A percentile compares a stretch with the other conserved stretches of the same genome.
Evolutionary conservation across 2,113 vertebrate genomes (phyloP).

Genomic region (Peucedramus taeniatus): DNA sequence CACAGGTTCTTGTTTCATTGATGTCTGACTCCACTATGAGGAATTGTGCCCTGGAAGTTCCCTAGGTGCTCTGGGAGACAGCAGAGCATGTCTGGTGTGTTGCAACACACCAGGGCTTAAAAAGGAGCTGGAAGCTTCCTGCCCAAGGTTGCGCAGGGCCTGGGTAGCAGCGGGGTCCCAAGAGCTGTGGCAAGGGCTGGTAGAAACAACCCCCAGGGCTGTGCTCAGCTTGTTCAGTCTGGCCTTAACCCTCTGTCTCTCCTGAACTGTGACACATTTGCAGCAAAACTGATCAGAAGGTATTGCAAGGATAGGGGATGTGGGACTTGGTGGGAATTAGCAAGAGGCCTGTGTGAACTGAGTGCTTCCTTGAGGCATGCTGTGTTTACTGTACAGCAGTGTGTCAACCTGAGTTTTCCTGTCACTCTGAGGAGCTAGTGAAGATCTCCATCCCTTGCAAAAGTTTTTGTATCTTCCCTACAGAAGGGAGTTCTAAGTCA

Average conservation of each 20-base stretch:
- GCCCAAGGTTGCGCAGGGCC: no score
- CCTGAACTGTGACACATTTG: neutral
- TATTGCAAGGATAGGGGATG: neutral
- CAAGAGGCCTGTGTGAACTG: neutral
- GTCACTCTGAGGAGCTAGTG: neutral
- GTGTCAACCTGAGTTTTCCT: neutral
- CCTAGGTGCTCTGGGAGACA: neutral
- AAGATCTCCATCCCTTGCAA: neutral
- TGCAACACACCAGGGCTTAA: neutral
- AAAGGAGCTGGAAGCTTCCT: neutral
- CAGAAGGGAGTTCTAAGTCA: neutral
- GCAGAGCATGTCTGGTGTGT: neutral
- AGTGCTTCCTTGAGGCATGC: neutral
- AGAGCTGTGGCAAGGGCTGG: neutral
- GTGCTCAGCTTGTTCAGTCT: neutral
- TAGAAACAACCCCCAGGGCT: neutral
- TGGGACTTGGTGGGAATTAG: neutral
- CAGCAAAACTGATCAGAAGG: neutral
- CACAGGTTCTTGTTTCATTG: neutral
- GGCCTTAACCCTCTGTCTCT: neutral
- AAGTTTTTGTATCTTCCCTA: neutral
- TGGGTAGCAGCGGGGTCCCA: accelerated
- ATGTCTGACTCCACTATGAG: neutral
- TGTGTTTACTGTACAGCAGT: neutral
- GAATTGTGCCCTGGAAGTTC: neutral